Evolutionary conservation across 2,113 vertebrate genomes (phyloP).

Genomic region (Chiloscyllium plagiosum): DNA sequence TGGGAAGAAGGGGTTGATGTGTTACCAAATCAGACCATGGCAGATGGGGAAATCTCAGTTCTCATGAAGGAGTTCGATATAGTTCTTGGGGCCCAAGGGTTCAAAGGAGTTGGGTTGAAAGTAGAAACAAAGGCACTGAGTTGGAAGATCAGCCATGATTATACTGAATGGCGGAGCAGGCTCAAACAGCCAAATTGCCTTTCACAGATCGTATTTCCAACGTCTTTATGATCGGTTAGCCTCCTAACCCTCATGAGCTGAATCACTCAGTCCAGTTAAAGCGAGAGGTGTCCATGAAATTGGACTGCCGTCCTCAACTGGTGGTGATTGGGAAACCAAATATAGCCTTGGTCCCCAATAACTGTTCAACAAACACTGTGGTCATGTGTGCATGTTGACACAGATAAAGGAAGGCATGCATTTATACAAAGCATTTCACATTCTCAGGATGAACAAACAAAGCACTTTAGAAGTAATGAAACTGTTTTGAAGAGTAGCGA

Average conservation of each 20-base stretch:
- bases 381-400: background rate
- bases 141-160: no score
- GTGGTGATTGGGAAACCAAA: background rate
- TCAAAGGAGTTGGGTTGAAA: no score
- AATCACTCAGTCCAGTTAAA: background rate
- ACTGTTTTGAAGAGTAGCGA: background rate
- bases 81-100: no score
- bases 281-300: background rate
- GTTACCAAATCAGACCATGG: no score
- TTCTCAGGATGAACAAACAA: background rate
- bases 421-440: background rate
- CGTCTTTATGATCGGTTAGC: background rate
- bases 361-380: background rate
- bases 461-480: background rate
- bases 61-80: no score
- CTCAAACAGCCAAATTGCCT: no score
- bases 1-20: no score
- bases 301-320: background rate
- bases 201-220: no score
- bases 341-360: background rate
- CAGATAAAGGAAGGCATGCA: background rate
- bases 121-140: no score
- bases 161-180: no score
- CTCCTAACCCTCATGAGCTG: background rate
- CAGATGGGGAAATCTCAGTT: no score